Evolutionary conservation across 2,888 invertebrate species (phyloP).

Genomic region (Ormia ochracea): DNA sequence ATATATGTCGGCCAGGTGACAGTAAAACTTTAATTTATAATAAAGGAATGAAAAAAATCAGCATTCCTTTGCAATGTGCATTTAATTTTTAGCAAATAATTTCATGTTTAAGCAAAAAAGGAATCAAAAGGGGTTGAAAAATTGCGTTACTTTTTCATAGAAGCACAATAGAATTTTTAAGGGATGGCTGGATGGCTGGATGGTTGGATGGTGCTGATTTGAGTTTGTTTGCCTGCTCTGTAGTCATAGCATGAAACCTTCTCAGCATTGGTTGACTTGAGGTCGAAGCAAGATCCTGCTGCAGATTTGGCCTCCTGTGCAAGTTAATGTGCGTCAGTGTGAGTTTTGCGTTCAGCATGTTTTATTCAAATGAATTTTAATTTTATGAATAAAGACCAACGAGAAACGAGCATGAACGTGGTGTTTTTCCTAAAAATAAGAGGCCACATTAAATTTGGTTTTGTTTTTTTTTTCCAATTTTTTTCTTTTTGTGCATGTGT

Average conservation of each 20-base stretch:
- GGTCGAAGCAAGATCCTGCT: constrained; percentile 37
- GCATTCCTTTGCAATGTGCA: constrained; percentile 31
- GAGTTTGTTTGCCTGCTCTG: background rate
- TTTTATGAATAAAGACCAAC: constrained; percentile 65
- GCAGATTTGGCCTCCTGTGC: background rate
- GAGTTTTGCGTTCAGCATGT: constrained; percentile 52
- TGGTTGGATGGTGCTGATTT: too few relatives aligned
- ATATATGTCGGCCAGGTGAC: constrained; percentile 48
- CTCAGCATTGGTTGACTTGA: constrained; percentile 37
- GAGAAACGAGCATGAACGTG: constrained; percentile 7
- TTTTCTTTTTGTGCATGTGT: constrained; percentile 62
- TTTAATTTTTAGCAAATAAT: background rate
- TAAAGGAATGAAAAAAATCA: too few relatives aligned
- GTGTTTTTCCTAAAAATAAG: constrained; percentile 20
- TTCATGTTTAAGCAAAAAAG: background rate
- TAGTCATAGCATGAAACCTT: background rate
- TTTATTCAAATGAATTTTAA: constrained; percentile 71
- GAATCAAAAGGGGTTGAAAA: constrained; percentile 47
- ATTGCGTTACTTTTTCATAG: constrained; percentile 42
- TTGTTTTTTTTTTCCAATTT: too few relatives aligned
- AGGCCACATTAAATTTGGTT: constrained; percentile 47
- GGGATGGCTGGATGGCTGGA: too few relatives aligned
- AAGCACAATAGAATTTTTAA: constrained; percentile 18
- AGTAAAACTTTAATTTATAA: background rate
- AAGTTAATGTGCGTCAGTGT: constrained; percentile 38